phyloP scores from a whole-genome alignment of 2,113 vertebrate genomes.

The Vireo altiloquus region DNA sequence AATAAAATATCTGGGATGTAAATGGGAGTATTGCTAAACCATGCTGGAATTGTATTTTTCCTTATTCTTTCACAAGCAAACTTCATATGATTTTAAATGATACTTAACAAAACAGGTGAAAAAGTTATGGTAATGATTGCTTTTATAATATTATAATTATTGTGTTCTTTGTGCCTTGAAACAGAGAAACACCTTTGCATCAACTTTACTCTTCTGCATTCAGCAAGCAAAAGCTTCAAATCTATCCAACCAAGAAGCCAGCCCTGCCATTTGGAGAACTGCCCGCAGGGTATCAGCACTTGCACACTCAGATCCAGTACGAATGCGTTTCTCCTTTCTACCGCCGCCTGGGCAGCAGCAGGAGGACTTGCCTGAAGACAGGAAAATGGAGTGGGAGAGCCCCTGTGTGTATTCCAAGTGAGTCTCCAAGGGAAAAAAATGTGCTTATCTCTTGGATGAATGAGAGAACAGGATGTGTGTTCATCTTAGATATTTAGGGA shows the following conservation, averaged over 20 bases:
- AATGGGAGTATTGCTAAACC: not conserved
- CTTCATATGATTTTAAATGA: not conserved
- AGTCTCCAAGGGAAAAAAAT: conserved; percentile 44
- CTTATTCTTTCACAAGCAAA: not conserved
- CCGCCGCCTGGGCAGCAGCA: conserved; percentile 87
- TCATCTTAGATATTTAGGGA: not conserved
- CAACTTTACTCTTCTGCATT: conserved; percentile 84
- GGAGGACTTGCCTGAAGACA: conserved; percentile 92
- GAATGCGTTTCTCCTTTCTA: conserved; percentile 91
- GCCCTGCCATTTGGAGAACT: conserved; percentile 76
- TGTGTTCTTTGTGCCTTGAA: not conserved
- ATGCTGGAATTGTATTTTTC: not conserved
- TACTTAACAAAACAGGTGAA: not conserved
- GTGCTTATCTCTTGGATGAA: not conserved
- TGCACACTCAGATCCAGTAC: conserved; percentile 92
- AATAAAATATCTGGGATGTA: not conserved
- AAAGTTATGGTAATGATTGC: not conserved
- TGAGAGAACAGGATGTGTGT: not conserved
- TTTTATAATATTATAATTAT: not conserved
- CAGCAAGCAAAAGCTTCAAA: conserved; percentile 71
- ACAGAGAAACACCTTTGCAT: conserved; percentile 90
- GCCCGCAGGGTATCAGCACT: conserved; percentile 85
- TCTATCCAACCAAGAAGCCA: conserved; percentile 80
- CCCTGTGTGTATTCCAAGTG: conserved; percentile 93
- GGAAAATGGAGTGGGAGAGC: conserved; percentile 97